Evolutionary conservation across 2,888 invertebrate species (phyloP).

Genomic region (Habrosyne pyritoides): DNA sequence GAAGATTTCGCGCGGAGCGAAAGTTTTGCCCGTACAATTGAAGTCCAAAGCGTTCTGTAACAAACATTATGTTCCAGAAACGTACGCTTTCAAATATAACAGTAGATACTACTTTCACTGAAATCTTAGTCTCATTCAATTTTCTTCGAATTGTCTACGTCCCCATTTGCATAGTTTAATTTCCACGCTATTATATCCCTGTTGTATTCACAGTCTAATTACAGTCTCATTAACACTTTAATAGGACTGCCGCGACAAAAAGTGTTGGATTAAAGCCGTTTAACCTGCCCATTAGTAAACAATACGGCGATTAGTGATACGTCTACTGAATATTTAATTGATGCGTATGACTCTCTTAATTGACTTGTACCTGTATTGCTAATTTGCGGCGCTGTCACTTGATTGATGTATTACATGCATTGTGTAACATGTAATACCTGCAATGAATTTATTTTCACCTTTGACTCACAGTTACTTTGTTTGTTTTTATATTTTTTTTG

Average conservation of each 20-base stretch:
- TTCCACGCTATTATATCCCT: not conserved
- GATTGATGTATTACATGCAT: not conserved
- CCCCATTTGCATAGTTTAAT: not conserved
- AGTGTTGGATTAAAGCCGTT: not conserved
- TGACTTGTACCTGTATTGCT: not conserved
- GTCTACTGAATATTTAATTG: not conserved
- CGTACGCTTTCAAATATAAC: not conserved
- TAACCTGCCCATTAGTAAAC: not conserved
- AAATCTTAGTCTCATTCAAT: not conserved
- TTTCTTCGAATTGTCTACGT: not conserved
- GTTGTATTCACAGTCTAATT: not conserved
- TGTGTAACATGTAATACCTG: not conserved
- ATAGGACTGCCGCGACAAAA: not conserved
- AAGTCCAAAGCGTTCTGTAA: not conserved
- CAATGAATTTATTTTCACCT: not conserved
- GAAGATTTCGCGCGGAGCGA: not conserved
- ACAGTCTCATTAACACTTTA: not conserved
- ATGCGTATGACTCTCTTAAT: not conserved
- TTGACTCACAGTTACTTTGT: not conserved
- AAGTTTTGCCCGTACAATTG: not conserved
- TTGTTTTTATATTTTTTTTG: too few species aligned
- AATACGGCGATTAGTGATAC: not conserved
- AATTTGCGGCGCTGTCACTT: not conserved
- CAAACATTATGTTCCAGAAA: not conserved
- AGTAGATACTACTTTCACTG: not conserved